Evolutionary conservation across 2,113 vertebrate genomes (phyloP).

Genomic region (Melanostigma gelatinosum): DNA sequence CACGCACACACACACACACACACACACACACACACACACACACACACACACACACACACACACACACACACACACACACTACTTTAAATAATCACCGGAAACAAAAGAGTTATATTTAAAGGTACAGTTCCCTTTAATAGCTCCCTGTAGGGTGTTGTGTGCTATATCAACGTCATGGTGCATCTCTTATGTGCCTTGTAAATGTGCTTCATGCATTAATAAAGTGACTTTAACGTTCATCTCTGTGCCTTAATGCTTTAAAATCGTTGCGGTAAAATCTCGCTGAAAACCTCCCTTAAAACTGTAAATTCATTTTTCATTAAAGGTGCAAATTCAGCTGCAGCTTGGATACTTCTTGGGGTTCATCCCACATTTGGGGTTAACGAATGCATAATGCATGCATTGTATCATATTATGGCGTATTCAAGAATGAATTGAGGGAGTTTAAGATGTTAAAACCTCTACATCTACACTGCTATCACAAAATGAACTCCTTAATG

Average conservation of each 20-base stretch:
- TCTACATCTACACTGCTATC: neutral
- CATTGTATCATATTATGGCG: neutral
- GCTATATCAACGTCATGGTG: neutral
- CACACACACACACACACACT: no score
- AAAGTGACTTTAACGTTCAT: no score
- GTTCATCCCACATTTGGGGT: neutral
- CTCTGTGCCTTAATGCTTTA: no score
- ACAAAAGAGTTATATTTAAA: neutral
- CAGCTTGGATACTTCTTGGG: neutral
- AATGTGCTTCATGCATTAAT: neutral
- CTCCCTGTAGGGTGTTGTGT: neutral
- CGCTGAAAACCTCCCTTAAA: neutral
- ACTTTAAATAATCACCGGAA: neutral
- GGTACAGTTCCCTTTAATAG: neutral
- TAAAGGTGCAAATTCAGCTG: neutral
- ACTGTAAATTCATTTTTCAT: neutral
- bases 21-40: slow-evolving; percentile 13
- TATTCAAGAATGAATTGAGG: neutral
- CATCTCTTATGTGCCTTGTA: no score
- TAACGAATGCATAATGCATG: neutral
- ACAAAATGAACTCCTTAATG: neutral
- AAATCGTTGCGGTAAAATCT: no score
- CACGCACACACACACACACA: neutral
- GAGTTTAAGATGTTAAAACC: neutral
- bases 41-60: neutral